Conservation (phyloP, 2,113 vertebrate species). For the Athene cunicularia region DNA sequence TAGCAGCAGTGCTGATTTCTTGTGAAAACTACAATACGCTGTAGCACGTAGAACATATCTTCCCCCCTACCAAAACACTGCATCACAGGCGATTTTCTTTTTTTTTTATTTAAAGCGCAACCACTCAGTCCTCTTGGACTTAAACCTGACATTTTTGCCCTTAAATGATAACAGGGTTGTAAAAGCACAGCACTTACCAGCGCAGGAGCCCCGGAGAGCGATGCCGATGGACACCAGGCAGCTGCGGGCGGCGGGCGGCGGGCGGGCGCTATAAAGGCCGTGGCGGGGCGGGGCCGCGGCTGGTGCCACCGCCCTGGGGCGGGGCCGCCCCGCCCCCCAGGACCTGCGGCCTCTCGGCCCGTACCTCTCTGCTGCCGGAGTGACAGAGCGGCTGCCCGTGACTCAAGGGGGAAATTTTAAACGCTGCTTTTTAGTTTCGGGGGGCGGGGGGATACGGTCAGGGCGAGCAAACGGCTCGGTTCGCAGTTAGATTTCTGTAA, state of each 20-base stretch:
- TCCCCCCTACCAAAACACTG: rapidly evolving
- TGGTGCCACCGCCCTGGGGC: neutral
- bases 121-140: rapidly evolving
- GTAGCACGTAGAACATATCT: rapidly evolving
- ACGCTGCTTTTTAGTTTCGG: neutral
- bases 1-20: neutral
- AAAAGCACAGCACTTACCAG: neutral
- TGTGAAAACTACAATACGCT: rapidly evolving
- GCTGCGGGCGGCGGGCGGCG: no score
- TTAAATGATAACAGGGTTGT: rapidly evolving
- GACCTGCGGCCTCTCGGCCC: rapidly evolving
- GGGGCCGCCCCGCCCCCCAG: neutral
- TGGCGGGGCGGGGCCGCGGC: neutral
- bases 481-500: neutral
- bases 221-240: no score
- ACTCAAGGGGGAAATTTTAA: neutral
- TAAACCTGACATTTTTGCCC: rapidly evolving
- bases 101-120: neutral
- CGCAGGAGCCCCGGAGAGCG: rapidly evolving
- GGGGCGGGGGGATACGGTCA: rapidly evolving
- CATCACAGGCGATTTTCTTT: neutral
- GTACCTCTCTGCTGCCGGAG: rapidly evolving
- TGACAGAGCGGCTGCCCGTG: neutral
- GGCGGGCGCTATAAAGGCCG: neutral
- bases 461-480: rapidly evolving